A percentile compares a stretch with the other conserved stretches of the same genome.
phyloP scores from a whole-genome alignment of 2,113 vertebrate species.

The Phrynosoma blainvillii region DNA sequence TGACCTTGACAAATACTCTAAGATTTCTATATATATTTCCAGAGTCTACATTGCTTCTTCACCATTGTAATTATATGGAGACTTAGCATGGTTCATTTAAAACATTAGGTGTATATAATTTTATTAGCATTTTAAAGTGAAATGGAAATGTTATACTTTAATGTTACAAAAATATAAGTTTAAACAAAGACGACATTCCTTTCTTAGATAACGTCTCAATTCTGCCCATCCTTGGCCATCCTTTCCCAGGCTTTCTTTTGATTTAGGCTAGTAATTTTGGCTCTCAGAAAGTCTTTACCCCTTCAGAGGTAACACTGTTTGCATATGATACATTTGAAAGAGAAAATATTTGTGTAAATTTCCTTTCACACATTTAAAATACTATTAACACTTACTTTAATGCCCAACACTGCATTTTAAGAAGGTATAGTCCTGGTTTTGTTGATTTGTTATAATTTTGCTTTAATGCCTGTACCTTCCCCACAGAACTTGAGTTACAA shows the following conservation, averaged over 20 bases:
- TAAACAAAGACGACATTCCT: not conserved
- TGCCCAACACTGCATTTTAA: not conserved
- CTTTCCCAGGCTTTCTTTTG: not conserved
- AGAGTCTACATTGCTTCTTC: not conserved
- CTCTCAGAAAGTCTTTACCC: not conserved
- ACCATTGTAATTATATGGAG: not conserved
- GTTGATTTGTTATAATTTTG: not conserved
- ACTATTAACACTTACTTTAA: not conserved
- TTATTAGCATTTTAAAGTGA: not conserved
- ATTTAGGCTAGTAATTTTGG: not conserved
- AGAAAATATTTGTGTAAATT: not conserved
- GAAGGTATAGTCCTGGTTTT: not conserved
- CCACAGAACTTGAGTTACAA: not conserved
- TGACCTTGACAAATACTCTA: not conserved
- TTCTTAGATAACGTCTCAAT: not conserved
- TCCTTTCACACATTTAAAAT: not conserved
- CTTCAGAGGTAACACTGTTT: not conserved
- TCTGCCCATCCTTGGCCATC: no score
- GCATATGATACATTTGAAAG: not conserved
- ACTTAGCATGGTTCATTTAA: slow-evolving; percentile 4
- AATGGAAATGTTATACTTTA: not conserved
- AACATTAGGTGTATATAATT: not conserved
- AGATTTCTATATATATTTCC: not conserved
- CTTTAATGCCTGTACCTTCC: not conserved
- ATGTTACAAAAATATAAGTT: not conserved